These are phyloP conservation scores for Anoplopoma fimbria DNA, from an alignment of 2,113 vertebrate species.

Conservation along the genomic window DNA sequence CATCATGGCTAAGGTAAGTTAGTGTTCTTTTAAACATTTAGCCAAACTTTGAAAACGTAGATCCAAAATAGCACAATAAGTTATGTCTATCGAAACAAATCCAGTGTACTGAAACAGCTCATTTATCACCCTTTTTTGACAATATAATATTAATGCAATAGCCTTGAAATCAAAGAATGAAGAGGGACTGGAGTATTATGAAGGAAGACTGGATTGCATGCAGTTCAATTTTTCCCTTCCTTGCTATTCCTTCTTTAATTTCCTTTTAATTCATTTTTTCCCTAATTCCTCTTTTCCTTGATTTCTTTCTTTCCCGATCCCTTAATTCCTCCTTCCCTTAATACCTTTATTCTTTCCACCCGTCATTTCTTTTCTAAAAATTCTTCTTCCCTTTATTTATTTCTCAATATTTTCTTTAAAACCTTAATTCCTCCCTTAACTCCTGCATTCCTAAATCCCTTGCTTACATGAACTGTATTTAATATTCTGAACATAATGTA, in stretches of 20 bases:
- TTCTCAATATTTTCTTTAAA: background rate
- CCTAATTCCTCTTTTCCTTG: background rate
- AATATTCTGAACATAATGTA: background rate
- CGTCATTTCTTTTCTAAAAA: background rate
- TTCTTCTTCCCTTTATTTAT: background rate
- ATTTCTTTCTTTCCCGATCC: background rate
- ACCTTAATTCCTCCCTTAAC: background rate
- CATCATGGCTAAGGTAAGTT: conserved; percentile 14
- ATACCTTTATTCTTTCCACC: background rate
- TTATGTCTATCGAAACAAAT: background rate
- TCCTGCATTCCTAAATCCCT: background rate
- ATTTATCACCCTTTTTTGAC: background rate
- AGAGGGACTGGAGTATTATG: background rate
- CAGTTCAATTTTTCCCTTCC: background rate
- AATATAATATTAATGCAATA: background rate
- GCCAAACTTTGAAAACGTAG: background rate
- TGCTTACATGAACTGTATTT: background rate
- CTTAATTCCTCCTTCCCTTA: background rate
- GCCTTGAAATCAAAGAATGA: background rate
- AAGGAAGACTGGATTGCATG: background rate
- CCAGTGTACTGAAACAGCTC: background rate
- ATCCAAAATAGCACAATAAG: background rate
- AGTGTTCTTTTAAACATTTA: conserved; percentile 43
- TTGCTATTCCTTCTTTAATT: background rate
- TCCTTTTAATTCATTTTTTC: background rate